Evolutionary conservation across 2,888 invertebrate genomes (phyloP), one percentile per base, ranked within the genome.

Genomic region (Cataglyphis cursor): DNA sequence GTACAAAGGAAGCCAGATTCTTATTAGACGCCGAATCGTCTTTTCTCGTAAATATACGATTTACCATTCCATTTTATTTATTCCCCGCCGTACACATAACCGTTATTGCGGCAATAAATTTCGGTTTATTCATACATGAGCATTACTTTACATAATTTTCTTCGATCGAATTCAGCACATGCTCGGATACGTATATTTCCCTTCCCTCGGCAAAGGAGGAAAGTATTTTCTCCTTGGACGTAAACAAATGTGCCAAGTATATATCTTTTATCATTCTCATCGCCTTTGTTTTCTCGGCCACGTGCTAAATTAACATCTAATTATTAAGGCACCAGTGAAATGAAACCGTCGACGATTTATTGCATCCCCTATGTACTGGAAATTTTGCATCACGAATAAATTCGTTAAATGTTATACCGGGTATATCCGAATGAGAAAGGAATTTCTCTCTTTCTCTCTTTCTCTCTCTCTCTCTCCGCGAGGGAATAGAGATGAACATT

Each of bases 301-400:
- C 41, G 28, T 21, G 21, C 10, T 70, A 41, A 73, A 44, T 64
- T 48, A 44, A 64, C 64, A 48, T 81, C 38, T 59, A 61, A 62
- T 78, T 51, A 59, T 66, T 88, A 81, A 89, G 85, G 81, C 85
- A 84, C 82, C 24, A 68, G 41, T 31, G 59, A 59, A 41, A 57
- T 44, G 18, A 38, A 68, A 38, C 9, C 35, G 21, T 31, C 8
- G 24, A 80, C 48, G 61, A 82, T 78, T 66, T 54, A 59, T 82
- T 21, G 18, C 24, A 5, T 64, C 28, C 18, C 41, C 18, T 41
- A 28, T n/a, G 1, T 44, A 41, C 15, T 61, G 59, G 61, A 80
- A 44, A n/a, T 72, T 57, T 57, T 28, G 21, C 10, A 38, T 41
- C 44, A 9, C 24, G 51, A 31, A 18, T 38, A 59, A 75, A 80